Percentiles rank a stretch among this genome's conserved stretches.
Evolutionary conservation across 1,140 invertebrate species (phyloP).

Genomic region (Galleria mellonella): DNA sequence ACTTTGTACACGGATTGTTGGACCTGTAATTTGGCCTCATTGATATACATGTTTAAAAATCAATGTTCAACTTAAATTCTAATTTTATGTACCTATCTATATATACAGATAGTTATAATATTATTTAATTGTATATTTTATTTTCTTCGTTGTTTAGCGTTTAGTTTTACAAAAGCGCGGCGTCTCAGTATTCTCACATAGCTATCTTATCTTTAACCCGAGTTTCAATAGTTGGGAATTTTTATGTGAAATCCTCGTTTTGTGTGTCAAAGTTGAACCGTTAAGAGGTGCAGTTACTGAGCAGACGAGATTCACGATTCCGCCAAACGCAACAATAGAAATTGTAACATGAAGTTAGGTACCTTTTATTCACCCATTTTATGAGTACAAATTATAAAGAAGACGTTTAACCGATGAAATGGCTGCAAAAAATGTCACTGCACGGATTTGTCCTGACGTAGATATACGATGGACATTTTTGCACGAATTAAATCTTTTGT

Average conservation of each 20-base stretch:
- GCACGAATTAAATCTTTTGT: constrained; percentile 1
- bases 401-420: constrained; percentile 10
- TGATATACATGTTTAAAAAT: too few relatives aligned
- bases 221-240: constrained; percentile 8
- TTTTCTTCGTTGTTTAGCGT: too few relatives aligned
- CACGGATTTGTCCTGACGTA: neutral
- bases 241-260: constrained; percentile 30
- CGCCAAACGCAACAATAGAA: constrained; percentile 25
- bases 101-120: too few relatives aligned
- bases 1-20: too few relatives aligned
- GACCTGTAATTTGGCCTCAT: too few relatives aligned
- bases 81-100: too few relatives aligned
- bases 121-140: too few relatives aligned
- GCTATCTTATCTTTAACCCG: constrained; percentile 7
- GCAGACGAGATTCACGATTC: constrained; percentile 31
- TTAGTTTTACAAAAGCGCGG: too few relatives aligned
- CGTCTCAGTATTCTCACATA: constrained; percentile 3
- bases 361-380: constrained; percentile 25
- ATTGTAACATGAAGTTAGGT: constrained; percentile 23
- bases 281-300: constrained; percentile 33
- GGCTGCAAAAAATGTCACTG: neutral
- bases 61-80: too few relatives aligned
- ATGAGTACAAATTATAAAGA: neutral
- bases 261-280: constrained; percentile 59
- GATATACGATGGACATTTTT: neutral